Evolutionary conservation across 2,797 vertebrate genomes (phyloP).

Genomic region (Helarctos malayanus): DNA sequence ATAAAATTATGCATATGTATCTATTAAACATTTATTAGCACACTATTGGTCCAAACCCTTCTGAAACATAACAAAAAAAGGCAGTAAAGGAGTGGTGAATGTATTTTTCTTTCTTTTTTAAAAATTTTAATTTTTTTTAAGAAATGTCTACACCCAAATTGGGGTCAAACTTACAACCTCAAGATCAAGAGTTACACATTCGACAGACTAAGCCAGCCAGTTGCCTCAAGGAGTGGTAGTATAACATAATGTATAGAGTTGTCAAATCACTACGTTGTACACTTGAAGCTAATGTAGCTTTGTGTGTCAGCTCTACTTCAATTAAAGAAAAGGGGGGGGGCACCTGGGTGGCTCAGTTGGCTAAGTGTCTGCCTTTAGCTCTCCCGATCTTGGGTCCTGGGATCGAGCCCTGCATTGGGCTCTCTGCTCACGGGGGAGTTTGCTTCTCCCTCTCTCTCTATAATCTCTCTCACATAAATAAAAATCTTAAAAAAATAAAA

Average conservation of each 20-base stretch:
- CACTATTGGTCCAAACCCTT: neutral
- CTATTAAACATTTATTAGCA: neutral
- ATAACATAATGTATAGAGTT: neutral
- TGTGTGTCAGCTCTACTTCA: neutral
- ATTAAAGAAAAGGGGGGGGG: neutral
- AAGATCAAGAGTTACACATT: neutral
- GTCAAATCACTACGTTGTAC: neutral
- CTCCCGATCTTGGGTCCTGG: too few species aligned
- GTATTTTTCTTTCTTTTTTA: neutral
- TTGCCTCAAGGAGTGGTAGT: neutral
- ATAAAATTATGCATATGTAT: neutral
- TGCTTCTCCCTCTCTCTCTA: too few species aligned
- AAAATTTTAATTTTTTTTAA: neutral
- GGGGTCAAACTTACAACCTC: neutral
- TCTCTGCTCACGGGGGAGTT: too few species aligned
- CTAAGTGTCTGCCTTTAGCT: neutral
- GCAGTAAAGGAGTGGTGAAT: neutral
- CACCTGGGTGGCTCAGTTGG: neutral
- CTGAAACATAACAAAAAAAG: constrained; percentile 5
- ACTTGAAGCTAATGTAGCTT: neutral
- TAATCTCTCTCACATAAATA: too few species aligned
- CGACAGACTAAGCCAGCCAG: neutral
- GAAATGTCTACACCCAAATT: neutral
- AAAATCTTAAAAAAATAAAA: too few species aligned
- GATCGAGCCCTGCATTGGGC: too few species aligned